Evolutionary conservation across 1,140 invertebrate genomes (phyloP), one percentile per base, ranked within the genome.

Genomic region (Liolophura sinensis): DNA sequence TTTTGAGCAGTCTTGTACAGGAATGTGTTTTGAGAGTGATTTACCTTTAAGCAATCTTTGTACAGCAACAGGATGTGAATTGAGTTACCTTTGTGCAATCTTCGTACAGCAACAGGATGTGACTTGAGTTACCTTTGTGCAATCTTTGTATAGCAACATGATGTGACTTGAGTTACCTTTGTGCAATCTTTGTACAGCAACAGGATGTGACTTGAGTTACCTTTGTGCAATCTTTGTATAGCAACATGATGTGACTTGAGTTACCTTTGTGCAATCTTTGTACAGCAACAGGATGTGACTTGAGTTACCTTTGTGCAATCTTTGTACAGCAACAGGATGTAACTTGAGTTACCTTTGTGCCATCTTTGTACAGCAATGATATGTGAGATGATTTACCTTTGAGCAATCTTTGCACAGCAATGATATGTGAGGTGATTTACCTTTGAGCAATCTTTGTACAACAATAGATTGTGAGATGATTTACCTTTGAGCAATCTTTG

Each of bases 21-120:
- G 5, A 40, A 40, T 40, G 31, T 3, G 31, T 40, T 40, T 9
- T 40, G 31, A 40, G 31, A 18, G 20, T 24, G 40, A 49, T 31
- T 6, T 64, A 72, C 73, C 73, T 75, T 68, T 68, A 16, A 69
- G 24, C 47, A 75, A 60, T 49, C 73, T 64, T 15, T 68, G 60
- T 15, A 69, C 67, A 20, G 73, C 73, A 20, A 59, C 47, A 27
- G 64, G 57, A 63, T 60, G 60, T 52, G 62, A 56, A 40, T 55
- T 60, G 25, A 60, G 16, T 46, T 20, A 27, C 20, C 25, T 20
- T 5, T 40, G 22, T 18, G 25, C 46, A 25, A 18, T 60, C n/a
- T 60, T 31, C 6, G 25, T 31, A 46, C 58, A 25, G 20, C 46
- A 60, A 25, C 15, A 18, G 58, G n/a, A 20, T 25, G 31, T 56